phyloP scores from a whole-genome alignment of 1,140 invertebrate species.

The Drosophila athabasca region DNA sequence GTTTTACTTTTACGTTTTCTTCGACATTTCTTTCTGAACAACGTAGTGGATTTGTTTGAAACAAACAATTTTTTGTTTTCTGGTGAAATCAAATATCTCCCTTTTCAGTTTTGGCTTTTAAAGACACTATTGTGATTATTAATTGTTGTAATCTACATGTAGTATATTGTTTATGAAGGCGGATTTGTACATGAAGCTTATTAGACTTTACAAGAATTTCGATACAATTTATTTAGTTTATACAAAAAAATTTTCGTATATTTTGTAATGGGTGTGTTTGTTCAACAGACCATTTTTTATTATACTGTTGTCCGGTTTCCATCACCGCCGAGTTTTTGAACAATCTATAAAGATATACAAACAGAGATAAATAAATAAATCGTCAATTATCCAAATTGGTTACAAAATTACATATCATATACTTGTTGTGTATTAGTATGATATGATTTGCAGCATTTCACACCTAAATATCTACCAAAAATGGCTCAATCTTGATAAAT shows the following conservation, averaged over 20 bases:
- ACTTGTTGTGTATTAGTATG: too few relatives aligned
- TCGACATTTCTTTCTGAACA: too few relatives aligned
- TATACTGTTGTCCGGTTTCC: conserved; percentile 79
- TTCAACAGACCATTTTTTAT: conserved; percentile 38
- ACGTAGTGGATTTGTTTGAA: too few relatives aligned
- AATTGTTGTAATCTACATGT: conserved; percentile 17
- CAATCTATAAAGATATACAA: conserved; percentile 57
- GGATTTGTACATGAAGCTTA: conserved; percentile 32
- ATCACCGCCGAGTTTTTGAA: conserved; percentile 79
- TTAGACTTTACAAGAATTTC: conserved; percentile 55
- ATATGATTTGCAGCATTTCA: too few relatives aligned
- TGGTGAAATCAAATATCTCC: too few relatives aligned
- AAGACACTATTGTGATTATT: conserved; percentile 4
- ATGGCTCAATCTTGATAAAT: too few relatives aligned
- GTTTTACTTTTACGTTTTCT: too few relatives aligned
- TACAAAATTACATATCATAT: not conserved
- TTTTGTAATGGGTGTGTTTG: conserved; percentile 27
- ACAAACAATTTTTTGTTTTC: not conserved
- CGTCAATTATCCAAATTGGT: too few relatives aligned
- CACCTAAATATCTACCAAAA: too few relatives aligned
- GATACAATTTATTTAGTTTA: conserved; percentile 64
- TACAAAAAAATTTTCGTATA: conserved; percentile 54
- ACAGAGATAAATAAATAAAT: not conserved
- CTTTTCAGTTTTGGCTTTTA: too few relatives aligned
- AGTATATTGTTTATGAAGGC: conserved; percentile 30